Base-by-base conservation (phyloP, 2,797 vertebrate species). In the Pangasius mekongensis region DNA sequence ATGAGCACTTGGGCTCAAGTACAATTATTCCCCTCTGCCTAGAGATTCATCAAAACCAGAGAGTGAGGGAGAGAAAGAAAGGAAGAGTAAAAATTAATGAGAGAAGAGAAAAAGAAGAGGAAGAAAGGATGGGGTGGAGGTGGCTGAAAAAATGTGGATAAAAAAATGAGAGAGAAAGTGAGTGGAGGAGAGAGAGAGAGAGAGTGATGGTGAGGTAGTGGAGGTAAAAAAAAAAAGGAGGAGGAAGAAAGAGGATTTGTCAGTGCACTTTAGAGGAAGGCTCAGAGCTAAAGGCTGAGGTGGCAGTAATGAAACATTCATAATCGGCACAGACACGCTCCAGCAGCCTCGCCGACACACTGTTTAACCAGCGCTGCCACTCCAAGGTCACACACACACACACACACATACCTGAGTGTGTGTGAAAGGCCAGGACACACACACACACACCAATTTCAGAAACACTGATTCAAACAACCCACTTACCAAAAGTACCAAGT, bases 241-340 rank as follows among this genome's bases (percentile, higher is more conserved):
- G 94, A 95, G 95, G 94, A 95, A 96, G 95, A 96, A 96, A 95
- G 94, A 96, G 96, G 96, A 96, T 96, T 96, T 97, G 96, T 97
- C 95, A 94, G 94, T 92, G 91, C 89, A 92, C 92, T 92, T 92
- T 90, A 89, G 87, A 91, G 87, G 89, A 87, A 89, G 90, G 91
- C 90, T 92, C 87, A 89, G 88, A 89, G 95, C 94, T 94, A 93
- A 94, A 92, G 94, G 95, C 94, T 94, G 95, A 91, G 92, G 95
- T 96, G 95, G 94, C 95, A 94, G 96, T 96, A 96, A 96, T 97
- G 96, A 97, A 97, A 96, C 94, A 95, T 93, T 96, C 95, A 94
- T 96, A 97, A 97, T 97, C 96, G 97, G 95, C 93, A 93, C 94
- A 93, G 94, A 94, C 94, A 96, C 95, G 96, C 96, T 95, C 95